A percentile compares a stretch with the other conserved stretches of the same genome.
These are phyloP conservation scores for Papilio demoleus DNA, from an alignment of 2,888 invertebrate genomes.

Conservation along the genomic window DNA sequence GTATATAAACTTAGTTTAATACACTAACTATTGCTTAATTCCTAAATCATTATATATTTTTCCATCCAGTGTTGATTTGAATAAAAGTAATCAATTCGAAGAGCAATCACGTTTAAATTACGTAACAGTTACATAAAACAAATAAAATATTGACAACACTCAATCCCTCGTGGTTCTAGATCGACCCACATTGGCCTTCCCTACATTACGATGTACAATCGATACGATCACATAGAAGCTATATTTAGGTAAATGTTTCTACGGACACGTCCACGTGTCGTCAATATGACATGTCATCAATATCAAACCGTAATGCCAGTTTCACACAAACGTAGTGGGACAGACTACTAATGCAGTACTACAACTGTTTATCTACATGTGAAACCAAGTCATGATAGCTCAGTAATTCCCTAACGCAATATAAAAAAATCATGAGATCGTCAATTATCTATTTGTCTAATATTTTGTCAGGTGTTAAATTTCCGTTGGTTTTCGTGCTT, in stretches of 20 bases:
- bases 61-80: too few relatives aligned
- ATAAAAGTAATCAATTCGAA: too few relatives aligned
- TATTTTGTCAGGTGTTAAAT: neutral
- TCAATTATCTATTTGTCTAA: neutral
- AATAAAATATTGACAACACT: conserved; percentile 19
- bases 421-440: neutral
- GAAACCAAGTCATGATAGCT: neutral
- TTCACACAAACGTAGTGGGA: neutral
- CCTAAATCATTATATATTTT: too few relatives aligned
- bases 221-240: conserved; percentile 26
- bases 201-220: conserved; percentile 27
- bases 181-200: conserved; percentile 32
- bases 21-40: too few relatives aligned
- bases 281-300: conserved; percentile 32
- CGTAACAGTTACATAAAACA: neutral
- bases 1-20: too few relatives aligned
- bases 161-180: conserved; percentile 9
- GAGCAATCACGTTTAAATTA: too few relatives aligned
- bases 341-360: neutral
- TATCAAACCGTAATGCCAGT: neutral
- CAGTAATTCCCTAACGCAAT: neutral
- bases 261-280: conserved; percentile 23
- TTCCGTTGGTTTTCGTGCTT: too few relatives aligned
- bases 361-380: neutral
- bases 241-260: conserved; percentile 26